Percentiles rank a stretch among this genome's conserved stretches.
These are phyloP conservation scores for Campoplex capitator DNA, from an alignment of 2,888 invertebrate genomes.

Conservation along the genomic window DNA sequence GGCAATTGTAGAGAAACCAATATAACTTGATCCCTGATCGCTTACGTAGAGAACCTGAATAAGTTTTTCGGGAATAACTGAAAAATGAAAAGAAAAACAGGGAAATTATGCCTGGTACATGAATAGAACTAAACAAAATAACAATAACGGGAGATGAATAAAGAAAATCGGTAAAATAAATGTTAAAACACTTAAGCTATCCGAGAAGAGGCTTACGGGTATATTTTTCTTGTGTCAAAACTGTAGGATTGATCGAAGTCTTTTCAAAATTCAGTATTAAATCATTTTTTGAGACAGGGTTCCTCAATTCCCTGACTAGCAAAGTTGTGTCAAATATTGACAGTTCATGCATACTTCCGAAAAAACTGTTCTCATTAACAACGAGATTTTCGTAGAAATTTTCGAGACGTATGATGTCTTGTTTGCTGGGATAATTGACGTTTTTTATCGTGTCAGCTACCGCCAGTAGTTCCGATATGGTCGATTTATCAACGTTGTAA, in stretches of 20 bases:
- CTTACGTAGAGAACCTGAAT: neutral
- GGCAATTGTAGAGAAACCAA: neutral
- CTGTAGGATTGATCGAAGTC: neutral
- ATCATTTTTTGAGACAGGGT: neutral
- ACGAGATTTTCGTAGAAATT: neutral
- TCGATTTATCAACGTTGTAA: neutral
- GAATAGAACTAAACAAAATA: neutral
- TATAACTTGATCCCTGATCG: neutral
- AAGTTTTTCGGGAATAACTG: neutral
- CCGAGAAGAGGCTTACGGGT: neutral
- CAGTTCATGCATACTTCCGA: neutral
- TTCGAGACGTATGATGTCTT: neutral
- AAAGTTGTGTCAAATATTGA: neutral
- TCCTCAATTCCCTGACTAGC: neutral
- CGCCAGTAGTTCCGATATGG: neutral
- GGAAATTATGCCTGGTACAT: neutral
- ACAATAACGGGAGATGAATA: neutral
- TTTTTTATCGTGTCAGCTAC: neutral
- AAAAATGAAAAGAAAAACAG: neutral
- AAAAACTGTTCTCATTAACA: neutral
- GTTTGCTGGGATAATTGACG: neutral
- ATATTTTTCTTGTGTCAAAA: neutral
- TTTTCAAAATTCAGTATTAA: neutral
- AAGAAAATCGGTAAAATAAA: neutral
- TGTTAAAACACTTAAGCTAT: neutral